Conservation (phyloP, 2,797 vertebrate genomes). For the Amblyopsis hoosieri region DNA sequence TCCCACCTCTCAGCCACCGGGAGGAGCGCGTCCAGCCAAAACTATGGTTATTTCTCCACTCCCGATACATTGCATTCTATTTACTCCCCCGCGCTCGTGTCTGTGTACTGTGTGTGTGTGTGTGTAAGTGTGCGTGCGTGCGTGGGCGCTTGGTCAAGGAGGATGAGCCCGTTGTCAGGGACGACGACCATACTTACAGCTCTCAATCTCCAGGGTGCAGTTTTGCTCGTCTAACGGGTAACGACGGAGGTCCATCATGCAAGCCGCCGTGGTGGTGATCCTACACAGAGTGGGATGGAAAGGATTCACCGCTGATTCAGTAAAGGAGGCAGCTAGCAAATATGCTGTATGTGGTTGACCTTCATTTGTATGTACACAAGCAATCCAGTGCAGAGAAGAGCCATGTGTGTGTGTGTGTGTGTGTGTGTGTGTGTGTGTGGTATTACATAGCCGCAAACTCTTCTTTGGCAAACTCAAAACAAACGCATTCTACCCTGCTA, state of each 20-base stretch:
- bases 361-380: constrained; percentile 23
- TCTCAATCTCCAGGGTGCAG: constrained; percentile 97
- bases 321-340: constrained; percentile 1
- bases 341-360: constrained; percentile 36
- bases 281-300: constrained; percentile 67
- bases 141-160: background rate
- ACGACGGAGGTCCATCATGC: constrained; percentile 96
- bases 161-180: constrained; percentile 59
- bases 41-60: constrained; percentile 25
- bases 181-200: constrained; percentile 86
- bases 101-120: constrained; percentile 25
- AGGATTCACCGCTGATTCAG: constrained; percentile 23
- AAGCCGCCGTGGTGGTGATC: constrained; percentile 96
- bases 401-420: no score
- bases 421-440: no score
- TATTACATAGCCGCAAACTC: no score
- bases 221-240: constrained; percentile 96
- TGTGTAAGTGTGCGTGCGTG: background rate
- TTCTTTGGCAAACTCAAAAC: no score
- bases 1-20: constrained; percentile 45
- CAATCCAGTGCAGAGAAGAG: no score
- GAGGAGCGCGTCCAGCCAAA: constrained; percentile 31
- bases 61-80: constrained; percentile 28
- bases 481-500: no score
- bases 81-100: constrained; percentile 46